Conservation (phyloP, 2,888 invertebrate species). For the Lobophora halterata region DNA sequence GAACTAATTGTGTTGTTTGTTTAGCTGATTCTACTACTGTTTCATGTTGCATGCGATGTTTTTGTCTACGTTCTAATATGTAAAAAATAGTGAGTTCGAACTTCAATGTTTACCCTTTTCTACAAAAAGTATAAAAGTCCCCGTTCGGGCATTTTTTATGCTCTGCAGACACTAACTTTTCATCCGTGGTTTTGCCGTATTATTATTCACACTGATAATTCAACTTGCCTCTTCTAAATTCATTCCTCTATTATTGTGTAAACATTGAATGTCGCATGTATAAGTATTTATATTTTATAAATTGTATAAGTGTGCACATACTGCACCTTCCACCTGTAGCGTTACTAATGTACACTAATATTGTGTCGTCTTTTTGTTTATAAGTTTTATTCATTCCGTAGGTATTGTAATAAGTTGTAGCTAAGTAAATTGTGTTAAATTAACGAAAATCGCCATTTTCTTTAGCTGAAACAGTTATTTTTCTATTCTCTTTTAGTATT, state of each 20-base stretch:
- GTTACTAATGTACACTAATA: constrained; percentile 66
- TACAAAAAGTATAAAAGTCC: no score
- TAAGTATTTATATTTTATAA: constrained; percentile 14
- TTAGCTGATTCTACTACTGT: constrained; percentile 25
- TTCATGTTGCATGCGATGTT: constrained; percentile 63
- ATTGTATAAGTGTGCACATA: constrained; percentile 46
- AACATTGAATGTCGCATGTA: constrained; percentile 10
- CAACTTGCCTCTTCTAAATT: no score
- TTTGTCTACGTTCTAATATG: constrained; percentile 29
- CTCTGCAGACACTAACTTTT: no score
- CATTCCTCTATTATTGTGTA: constrained; percentile 14
- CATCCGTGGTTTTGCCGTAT: no score
- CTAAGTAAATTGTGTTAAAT: no score
- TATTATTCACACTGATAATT: neutral
- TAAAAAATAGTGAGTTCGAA: constrained; percentile 10
- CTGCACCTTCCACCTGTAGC: constrained; percentile 60
- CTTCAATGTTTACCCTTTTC: constrained; percentile 17
- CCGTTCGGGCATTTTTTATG: neutral
- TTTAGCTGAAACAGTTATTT: no score
- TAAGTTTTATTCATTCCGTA: no score
- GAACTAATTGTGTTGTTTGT: constrained; percentile 31
- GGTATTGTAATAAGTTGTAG: no score
- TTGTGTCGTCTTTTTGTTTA: constrained; percentile 43
- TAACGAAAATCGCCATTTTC: no score
- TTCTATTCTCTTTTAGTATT: no score